Base-by-base conservation (phyloP, 2,113 vertebrate genomes). In the Lophura nycthemera region DNA sequence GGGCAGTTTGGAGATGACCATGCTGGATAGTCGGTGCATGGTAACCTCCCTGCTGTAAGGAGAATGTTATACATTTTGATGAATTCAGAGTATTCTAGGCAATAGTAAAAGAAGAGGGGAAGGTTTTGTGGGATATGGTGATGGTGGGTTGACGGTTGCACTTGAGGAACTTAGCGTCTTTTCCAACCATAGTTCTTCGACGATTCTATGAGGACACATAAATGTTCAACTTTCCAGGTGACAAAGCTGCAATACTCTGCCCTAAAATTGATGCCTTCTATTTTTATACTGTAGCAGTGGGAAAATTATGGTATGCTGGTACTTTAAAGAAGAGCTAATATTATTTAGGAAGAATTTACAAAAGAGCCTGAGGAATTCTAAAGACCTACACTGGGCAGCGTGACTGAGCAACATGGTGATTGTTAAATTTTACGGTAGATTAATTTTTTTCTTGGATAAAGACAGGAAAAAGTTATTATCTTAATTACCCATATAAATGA, bases 1-100 rank as follows among this genome's bases (percentile, higher is more conserved):
- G 0, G 12, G 36, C 2, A 1, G 36, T 48, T 36, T 0, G 0
- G 4, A 14, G 10, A 32, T 3, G 9, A 12, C 40, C 20, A 1
- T 2, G 5, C 42, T 63, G 34, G 25, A 18, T 18, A 40, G 5
- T 25, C 13, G 24, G 24, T 25, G 36, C 24, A 5, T 27, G 36
- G 61, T 40, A 40, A 29, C 61, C 61, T 40, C 36, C 14, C 24
- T 63, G 60, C 16, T n/a, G 20, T 32, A n/a, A 59, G 20, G 56
- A 32, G 17, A 32, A 57, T 11, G 10, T 32, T 32, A 19, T 24
- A 29, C 38, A 25, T 32, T 30, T 78, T 63, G 29, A 25, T 78
- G 45, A 78, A 64, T 50, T 32, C 21, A 38, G 60, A 32, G 8
- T 36, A 36, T 40, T 19, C n/a, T 59, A 34, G 10, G 34, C 20